These are phyloP conservation scores for Euspilapteryx auroguttella DNA, from an alignment of 2,888 invertebrate species.

Conservation along the genomic window DNA sequence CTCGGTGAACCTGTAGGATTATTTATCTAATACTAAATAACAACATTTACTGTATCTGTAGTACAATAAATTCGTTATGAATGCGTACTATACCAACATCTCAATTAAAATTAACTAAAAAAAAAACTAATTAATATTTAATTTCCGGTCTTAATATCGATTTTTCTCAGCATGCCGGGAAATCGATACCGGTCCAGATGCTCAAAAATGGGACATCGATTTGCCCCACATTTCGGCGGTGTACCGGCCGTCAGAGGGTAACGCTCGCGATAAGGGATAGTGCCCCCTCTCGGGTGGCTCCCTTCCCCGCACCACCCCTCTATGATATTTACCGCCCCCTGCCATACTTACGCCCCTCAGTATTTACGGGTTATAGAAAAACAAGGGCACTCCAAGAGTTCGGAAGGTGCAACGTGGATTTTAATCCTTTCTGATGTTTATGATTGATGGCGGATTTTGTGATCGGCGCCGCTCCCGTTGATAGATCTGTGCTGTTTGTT, in stretches of 20 bases:
- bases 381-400: slow-evolving; percentile 58
- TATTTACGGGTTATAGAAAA: slow-evolving; percentile 62
- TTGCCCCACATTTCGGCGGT: slow-evolving; percentile 58
- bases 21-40: too few relatives aligned
- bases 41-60: too few relatives aligned
- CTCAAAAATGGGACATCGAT: slow-evolving; percentile 61
- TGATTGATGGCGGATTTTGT: slow-evolving; percentile 60
- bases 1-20: too few relatives aligned
- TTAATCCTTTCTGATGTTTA: slow-evolving; percentile 62
- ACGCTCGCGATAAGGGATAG: slow-evolving; percentile 62
- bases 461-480: slow-evolving; percentile 50
- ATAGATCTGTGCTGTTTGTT: slow-evolving; percentile 53
- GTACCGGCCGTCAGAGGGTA: slow-evolving; percentile 51
- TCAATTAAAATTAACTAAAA: too few relatives aligned
- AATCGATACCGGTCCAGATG: slow-evolving; percentile 60
- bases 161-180: too few relatives aligned
- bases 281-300: slow-evolving; percentile 42
- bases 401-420: slow-evolving; percentile 61
- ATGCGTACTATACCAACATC: too few relatives aligned
- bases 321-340: slow-evolving; percentile 61
- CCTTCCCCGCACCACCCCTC: slow-evolving; percentile 30
- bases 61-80: too few relatives aligned
- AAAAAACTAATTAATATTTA: too few relatives aligned
- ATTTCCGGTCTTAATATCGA: too few relatives aligned
- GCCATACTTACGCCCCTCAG: slow-evolving; percentile 61